Percentiles rank a stretch among this genome's conserved stretches.
phyloP scores from a whole-genome alignment of 2,888 invertebrate genomes.

The Pollenia labialis region DNA sequence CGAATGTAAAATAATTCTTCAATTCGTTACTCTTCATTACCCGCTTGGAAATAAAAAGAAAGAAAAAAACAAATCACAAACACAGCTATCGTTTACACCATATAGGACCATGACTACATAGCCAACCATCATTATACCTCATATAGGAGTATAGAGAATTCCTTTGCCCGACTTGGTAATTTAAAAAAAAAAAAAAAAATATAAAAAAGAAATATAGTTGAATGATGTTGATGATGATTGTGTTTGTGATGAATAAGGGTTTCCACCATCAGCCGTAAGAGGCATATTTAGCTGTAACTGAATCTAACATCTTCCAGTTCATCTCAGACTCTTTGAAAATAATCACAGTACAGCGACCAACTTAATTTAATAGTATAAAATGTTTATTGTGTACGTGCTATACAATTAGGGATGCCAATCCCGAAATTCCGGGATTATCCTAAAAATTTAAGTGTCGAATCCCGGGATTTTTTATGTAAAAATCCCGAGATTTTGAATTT shows the following conservation, averaged over 20 bases:
- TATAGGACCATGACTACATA: conserved; percentile 24
- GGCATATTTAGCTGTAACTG: conserved; percentile 36
- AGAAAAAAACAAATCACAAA: conserved; percentile 1
- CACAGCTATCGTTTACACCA: neutral
- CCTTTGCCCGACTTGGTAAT: conserved; percentile 46
- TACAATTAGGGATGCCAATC: too few species aligned
- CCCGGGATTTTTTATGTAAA: too few species aligned
- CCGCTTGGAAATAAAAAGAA: conserved; percentile 11
- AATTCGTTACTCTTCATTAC: conserved; percentile 67
- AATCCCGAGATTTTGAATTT: too few species aligned
- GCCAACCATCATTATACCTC: conserved; percentile 16
- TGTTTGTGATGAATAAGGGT: conserved; percentile 33
- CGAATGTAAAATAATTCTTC: conserved; percentile 61
- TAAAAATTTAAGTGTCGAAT: too few species aligned
- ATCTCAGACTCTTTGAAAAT: conserved; percentile 7
- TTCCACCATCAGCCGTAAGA: conserved; percentile 33
- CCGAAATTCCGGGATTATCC: too few species aligned
- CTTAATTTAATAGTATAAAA: conserved; percentile 47
- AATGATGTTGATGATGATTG: conserved; percentile 40
- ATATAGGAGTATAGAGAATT: conserved; percentile 31
- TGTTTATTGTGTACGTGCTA: conserved; percentile 48
- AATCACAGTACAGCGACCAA: conserved; percentile 36
- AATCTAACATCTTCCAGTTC: conserved; percentile 20
- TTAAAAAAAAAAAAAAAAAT: conserved; percentile 9
- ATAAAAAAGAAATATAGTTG: neutral